Conservation (phyloP, 2,113 vertebrate genomes). For the Taurulus bubalis region DNA sequence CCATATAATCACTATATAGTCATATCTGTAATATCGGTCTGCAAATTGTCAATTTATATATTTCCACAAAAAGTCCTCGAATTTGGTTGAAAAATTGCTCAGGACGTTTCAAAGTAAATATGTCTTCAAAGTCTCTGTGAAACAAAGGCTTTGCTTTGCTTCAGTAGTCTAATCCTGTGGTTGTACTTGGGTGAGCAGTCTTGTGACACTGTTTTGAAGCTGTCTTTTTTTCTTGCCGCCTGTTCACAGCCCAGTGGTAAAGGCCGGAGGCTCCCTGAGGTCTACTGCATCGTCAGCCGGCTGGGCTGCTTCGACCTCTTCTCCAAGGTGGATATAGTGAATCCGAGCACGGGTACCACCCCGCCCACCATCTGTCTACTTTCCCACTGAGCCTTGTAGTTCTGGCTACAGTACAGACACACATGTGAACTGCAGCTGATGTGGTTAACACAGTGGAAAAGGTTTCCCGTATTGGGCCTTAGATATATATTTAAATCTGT, state of each 20-base stretch:
- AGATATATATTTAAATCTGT: conserved; percentile 51
- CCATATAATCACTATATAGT: no score
- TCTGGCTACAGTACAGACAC: conserved; percentile 41
- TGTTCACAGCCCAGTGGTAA: conserved; percentile 90
- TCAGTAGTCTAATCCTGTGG: conserved; percentile 29
- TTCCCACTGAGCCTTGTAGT: conserved; percentile 40
- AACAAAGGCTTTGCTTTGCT: conserved; percentile 43
- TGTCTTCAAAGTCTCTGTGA: conserved; percentile 13
- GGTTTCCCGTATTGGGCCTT: conserved; percentile 52
- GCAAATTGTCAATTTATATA: neutral
- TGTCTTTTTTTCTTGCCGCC: conserved; percentile 30
- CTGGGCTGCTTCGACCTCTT: conserved; percentile 98
- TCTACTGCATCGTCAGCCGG: conserved; percentile 98
- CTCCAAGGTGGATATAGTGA: conserved; percentile 88
- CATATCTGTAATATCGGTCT: no score
- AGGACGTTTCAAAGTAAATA: neutral
- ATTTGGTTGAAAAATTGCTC: neutral
- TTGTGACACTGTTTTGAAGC: conserved; percentile 53
- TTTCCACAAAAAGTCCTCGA: neutral
- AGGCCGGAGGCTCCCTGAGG: conserved; percentile 94
- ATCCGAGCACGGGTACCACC: conserved; percentile 9
- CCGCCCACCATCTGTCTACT: conserved; percentile 35
- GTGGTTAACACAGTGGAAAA: conserved; percentile 63
- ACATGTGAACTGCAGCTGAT: conserved; percentile 71
- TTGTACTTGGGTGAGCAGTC: conserved; percentile 48